Evolutionary conservation across 2,797 vertebrate genomes (phyloP), one percentile per base, ranked within the genome.

Genomic region (Sebastes hopkinsi): DNA sequence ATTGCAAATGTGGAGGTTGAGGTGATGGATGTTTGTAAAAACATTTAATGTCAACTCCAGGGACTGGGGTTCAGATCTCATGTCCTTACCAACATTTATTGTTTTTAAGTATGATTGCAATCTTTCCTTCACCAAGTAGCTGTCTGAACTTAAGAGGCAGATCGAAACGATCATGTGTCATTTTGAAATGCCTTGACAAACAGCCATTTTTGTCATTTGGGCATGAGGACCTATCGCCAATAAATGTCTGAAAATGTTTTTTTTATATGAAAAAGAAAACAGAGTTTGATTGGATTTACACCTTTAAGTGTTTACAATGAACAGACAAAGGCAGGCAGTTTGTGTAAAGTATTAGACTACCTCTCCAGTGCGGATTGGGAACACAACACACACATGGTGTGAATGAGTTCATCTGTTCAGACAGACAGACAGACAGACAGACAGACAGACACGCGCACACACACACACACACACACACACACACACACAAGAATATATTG

Each of bases 271-370:
- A 25, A 55, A 64, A 50, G 18, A 65, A 3, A 65, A 22, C 3
- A 42, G 65, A 50, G n/a, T 77, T 42, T 34, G 7, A 1, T 50
- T 16, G 11, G 36, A 72, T 36, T 34, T 34, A 36, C 64, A 77
- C n/a, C 1, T 0, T 20, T 2, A 50, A 52, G 27, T 50, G 32
- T 59, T 61, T 54, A 34, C 30, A 56, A 55, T 20, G 5, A 38
- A 46, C 27, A 69, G 55, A 54, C 73, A 79, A 82, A 74, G 42
- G 59, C 22, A 50, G 69, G 20, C 27, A 56, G 23, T 75, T 79
- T 60, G 55, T 79, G 69, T 75, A 64, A 82, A 46, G 16, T 84
- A 75, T 82, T 83, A 82, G 67, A 75, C 20, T 25, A 32, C 75
- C 69, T 82, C n/a, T 86, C 81, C 88, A 76, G 59, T 62, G 38